Percentiles rank a stretch among this genome's conserved stretches.
These are phyloP conservation scores for Mesocentrotus franciscanus DNA, from an alignment of 53 echinoderm and acorn worm species.

Conservation along the genomic window DNA sequence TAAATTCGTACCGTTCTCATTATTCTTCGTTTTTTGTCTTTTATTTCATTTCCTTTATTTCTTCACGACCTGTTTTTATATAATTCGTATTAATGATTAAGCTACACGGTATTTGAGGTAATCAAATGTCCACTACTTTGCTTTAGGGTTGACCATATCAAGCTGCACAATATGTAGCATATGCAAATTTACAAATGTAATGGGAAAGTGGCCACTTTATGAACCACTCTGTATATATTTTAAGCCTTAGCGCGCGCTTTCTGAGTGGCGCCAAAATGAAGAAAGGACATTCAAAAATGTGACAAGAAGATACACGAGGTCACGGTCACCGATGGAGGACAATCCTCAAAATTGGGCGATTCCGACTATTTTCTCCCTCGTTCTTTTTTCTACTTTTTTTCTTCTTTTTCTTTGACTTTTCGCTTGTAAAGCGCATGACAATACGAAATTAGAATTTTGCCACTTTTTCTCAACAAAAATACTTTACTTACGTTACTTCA, in stretches of 20 bases:
- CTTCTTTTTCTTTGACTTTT: background rate
- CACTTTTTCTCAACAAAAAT: background rate
- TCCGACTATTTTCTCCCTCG: background rate
- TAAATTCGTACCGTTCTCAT: no score
- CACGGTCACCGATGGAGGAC: constrained; percentile 24
- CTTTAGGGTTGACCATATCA: no score
- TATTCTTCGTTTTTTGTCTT: no score
- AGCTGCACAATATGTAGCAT: background rate
- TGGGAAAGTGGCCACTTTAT: background rate
- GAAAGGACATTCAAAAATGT: constrained; percentile 47
- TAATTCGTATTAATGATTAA: no score
- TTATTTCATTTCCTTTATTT: no score
- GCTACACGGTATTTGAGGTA: no score
- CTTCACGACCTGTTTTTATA: no score
- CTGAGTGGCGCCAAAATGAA: constrained; percentile 59
- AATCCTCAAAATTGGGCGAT: constrained; percentile 9
- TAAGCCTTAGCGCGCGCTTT: constrained; percentile 46
- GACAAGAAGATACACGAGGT: constrained; percentile 51
- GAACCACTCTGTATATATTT: background rate
- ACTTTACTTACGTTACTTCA: background rate
- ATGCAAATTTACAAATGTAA: background rate
- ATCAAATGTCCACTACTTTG: no score
- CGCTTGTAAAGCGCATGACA: background rate
- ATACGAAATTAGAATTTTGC: background rate
- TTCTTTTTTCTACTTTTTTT: background rate